Conservation (phyloP, 2,797 vertebrate species). For the Fistularia tabacaria region DNA sequence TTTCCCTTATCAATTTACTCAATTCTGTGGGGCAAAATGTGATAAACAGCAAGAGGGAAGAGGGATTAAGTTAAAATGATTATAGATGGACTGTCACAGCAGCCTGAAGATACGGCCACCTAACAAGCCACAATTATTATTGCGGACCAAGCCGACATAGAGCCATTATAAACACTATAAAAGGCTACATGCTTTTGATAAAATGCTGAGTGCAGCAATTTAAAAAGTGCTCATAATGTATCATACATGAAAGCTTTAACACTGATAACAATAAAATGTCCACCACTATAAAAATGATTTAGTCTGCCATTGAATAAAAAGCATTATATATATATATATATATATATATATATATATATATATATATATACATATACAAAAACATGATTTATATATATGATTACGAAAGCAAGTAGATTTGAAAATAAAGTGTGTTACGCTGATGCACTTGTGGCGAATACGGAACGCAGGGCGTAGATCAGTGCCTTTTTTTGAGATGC, state of each 20-base stretch:
- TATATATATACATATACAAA: not conserved
- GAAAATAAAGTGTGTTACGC: conserved; percentile 19
- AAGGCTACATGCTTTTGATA: too few relatives aligned
- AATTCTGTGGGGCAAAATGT: conserved; percentile 26
- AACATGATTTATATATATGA: not conserved
- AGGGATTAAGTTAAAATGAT: conserved; percentile 29
- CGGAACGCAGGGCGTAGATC: conserved; percentile 28
- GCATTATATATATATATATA: conserved; percentile 1
- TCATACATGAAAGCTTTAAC: conserved; percentile 9
- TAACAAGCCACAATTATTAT: not conserved
- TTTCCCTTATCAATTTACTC: conserved; percentile 41
- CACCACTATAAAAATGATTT: conserved; percentile 11
- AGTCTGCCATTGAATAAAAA: conserved; percentile 13
- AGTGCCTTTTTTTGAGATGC: conserved; percentile 33
- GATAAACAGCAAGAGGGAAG: conserved; percentile 38
- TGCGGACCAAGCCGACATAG: not conserved
- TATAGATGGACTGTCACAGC: conserved; percentile 33
- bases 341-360: not conserved
- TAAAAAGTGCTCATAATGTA: conserved; percentile 4
- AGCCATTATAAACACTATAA: not conserved
- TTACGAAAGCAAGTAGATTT: conserved; percentile 7
- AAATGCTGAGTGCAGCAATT: too few relatives aligned
- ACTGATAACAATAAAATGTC: conserved; percentile 7
- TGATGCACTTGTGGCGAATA: conserved; percentile 28
- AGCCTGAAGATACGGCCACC: conserved; percentile 25